Evolutionary conservation across 2,797 vertebrate genomes (phyloP).

Genomic region (Leontopithecus rosalia): DNA sequence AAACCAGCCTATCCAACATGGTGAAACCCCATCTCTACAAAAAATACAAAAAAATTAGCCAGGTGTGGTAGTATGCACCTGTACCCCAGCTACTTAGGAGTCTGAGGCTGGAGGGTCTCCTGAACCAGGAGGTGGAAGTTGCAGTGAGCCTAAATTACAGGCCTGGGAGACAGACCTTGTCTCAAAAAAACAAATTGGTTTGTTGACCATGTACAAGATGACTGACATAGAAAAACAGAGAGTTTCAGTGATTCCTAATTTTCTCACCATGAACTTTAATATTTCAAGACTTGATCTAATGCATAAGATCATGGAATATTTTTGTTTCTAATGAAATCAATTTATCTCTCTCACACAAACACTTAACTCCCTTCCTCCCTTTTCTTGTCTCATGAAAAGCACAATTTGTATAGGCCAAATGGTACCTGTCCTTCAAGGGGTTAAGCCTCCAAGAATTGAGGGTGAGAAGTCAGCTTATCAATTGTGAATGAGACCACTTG

Average conservation of each 20-base stretch:
- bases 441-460: conserved; percentile 15
- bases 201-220: not conserved
- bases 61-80: not conserved
- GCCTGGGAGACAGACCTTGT: not conserved
- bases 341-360: not conserved
- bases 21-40: not conserved
- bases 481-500: conserved; percentile 44
- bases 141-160: not conserved
- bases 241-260: not conserved
- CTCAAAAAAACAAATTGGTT: not conserved
- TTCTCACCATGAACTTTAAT: not conserved
- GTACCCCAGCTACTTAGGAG: not conserved
- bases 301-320: not conserved
- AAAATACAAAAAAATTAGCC: not conserved
- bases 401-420: not conserved
- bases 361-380: too few relatives aligned
- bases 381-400: rapidly evolving
- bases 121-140: not conserved
- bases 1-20: not conserved
- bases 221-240: not conserved
- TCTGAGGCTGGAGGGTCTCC: not conserved
- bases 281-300: not conserved
- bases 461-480: conserved; percentile 44
- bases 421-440: not conserved
- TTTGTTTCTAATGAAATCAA: not conserved